Evolutionary conservation across 2,888 invertebrate species (phyloP), one percentile per base, ranked within the genome.

Genomic region (Tubiluchus corallicola): DNA sequence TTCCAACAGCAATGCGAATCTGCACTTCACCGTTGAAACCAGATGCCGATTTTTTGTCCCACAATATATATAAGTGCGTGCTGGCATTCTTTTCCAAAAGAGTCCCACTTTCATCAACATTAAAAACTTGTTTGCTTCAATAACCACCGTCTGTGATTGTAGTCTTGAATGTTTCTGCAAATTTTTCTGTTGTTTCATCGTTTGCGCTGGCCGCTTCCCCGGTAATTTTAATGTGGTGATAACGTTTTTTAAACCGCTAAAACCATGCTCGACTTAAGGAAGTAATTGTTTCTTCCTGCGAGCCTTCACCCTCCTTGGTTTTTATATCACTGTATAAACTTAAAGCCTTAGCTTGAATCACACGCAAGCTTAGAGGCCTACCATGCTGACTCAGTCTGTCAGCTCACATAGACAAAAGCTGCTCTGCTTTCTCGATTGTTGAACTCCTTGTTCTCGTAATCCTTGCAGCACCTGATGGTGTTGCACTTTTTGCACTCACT

Each of bases 1-100:
- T 45, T 55, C 53, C 13, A 58, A 49, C n/a, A 57, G 50, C 18
- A 59, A 48, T 17, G 53, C 54, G 13, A 58, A 44, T 19, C 55
- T 46, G 43, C 43, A 56, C 57, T 3, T 21, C 21, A 9, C 21
- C 46, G 41, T 50, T 46, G 40, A 41, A 43, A 2, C 51, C 51
- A 29, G 49, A 21, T 4, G 20, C 15, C 9, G 38, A 16, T 9
- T 17, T 19, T 29, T 52, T 50, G 29, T 41, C n/a, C n/a, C 41
- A 21, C 18, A 38, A 17, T 46, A 9, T 4, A 47, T 40, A 19
- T 29, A 45, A 5, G 47, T 48, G 29, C 46, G 42, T 2, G 20
- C 17, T 4, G 53, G 51, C 47, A 54, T 45, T 39, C 44, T 42
- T 40, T 54, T 53, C 52, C 54, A 52, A 39, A 43, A 49, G 2